These are phyloP conservation scores for Benthochromis sp. DNA, from an alignment of 2,113 vertebrate species.

Conservation along the genomic window DNA sequence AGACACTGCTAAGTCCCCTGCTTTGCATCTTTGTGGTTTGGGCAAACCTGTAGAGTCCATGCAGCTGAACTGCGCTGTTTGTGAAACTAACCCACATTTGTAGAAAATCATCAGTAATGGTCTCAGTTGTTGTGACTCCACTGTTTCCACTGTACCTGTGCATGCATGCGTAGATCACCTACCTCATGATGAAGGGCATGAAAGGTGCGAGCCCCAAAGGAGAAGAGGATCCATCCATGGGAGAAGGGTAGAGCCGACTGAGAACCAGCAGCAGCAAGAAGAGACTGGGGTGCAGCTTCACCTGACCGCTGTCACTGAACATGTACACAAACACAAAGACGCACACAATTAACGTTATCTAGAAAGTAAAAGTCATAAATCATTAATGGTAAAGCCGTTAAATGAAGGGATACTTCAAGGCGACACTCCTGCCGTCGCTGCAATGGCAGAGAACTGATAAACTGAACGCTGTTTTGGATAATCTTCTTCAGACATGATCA, in stretches of 20 bases:
- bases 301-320: conserved; percentile 65
- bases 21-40: neutral
- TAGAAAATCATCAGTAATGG: neutral
- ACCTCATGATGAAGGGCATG: conserved; percentile 88
- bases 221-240: conserved; percentile 87
- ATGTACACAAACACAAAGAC: neutral
- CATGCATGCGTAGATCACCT: neutral
- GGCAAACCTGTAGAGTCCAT: neutral
- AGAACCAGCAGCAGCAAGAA: conserved; percentile 88
- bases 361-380: neutral
- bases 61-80: neutral
- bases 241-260: conserved; percentile 89
- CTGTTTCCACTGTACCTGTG: neutral
- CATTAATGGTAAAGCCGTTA: neutral
- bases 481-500: neutral
- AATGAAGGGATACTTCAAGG: neutral
- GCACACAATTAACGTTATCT: neutral
- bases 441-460: neutral
- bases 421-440: neutral
- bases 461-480: neutral
- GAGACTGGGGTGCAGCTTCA: conserved; percentile 84
- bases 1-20: neutral
- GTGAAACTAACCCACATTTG: neutral
- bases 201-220: conserved; percentile 84
- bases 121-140: neutral